Evolutionary conservation across 2,113 vertebrate species (phyloP).

Genomic region (Cynopterus brachyotis): DNA sequence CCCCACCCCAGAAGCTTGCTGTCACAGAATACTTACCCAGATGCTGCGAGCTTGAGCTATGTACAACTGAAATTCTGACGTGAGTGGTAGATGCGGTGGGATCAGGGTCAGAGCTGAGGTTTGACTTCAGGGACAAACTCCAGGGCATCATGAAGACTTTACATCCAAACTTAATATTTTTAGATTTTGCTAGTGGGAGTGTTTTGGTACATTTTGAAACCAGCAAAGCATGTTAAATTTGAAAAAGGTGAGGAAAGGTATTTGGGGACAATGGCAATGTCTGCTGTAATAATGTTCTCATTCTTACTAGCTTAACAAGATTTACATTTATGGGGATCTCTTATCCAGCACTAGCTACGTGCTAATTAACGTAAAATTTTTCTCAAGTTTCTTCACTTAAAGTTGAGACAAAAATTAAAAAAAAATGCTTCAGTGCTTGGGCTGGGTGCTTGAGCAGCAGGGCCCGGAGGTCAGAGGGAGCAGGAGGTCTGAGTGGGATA

Average conservation of each 20-base stretch:
- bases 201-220: not conserved
- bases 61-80: not conserved
- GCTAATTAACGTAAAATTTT: not conserved
- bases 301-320: not conserved
- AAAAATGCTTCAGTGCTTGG: not conserved
- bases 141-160: not conserved
- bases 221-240: not conserved
- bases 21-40: not conserved
- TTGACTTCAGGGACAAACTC: not conserved
- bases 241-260: not conserved
- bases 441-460: not conserved
- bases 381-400: not conserved
- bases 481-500: not conserved
- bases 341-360: not conserved
- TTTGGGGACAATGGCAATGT: not conserved
- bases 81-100: not conserved
- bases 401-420: not conserved
- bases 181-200: not conserved
- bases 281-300: not conserved
- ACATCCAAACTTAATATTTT: not conserved
- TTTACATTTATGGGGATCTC: not conserved
- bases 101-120: not conserved
- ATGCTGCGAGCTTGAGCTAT: too few species aligned
- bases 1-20: not conserved
- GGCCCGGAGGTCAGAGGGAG: not conserved